phyloP scores from a whole-genome alignment of 1,140 invertebrate genomes.

The Rhynchophorus ferrugineus region DNA sequence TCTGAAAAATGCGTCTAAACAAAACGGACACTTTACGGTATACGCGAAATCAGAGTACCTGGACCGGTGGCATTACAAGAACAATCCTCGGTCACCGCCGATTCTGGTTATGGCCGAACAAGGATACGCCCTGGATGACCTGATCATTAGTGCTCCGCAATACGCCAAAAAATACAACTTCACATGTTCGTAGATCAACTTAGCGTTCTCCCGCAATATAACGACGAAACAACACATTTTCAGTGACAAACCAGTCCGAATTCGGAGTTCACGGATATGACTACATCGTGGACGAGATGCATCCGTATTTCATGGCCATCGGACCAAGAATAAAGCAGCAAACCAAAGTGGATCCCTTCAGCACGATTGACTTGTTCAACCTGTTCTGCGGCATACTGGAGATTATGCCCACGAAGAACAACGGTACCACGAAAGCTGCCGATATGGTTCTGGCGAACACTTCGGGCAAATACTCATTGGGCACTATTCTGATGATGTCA shows the following conservation, averaged over 20 bases:
- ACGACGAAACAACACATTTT: too few species aligned
- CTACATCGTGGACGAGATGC: conserved; percentile 51
- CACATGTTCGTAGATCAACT: conserved; percentile 27
- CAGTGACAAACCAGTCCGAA: conserved; percentile 43
- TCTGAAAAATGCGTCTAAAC: conserved; percentile 42
- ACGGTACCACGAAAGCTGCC: conserved; percentile 31
- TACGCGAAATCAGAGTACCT: conserved; percentile 52
- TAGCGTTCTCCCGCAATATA: too few species aligned
- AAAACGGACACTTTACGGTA: conserved; percentile 46
- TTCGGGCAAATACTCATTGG: conserved; percentile 18
- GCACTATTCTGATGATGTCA: conserved; percentile 28
- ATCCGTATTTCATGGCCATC: conserved; percentile 60
- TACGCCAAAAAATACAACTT: conserved; percentile 46
- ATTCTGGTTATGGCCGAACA: conserved; percentile 51
- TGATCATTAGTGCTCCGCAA: conserved; percentile 41
- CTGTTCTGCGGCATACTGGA: conserved; percentile 58
- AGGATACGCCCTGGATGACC: conserved; percentile 51
- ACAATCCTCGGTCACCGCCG: conserved; percentile 51
- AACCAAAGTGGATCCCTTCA: conserved; percentile 48
- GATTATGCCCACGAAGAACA: conserved; percentile 36
- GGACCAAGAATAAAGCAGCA: conserved; percentile 55
- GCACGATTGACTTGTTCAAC: conserved; percentile 58
- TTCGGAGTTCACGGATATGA: conserved; percentile 65
- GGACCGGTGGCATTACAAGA: conserved; percentile 51
- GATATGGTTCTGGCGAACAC: conserved; percentile 21